Evolutionary conservation across 2,888 invertebrate species (phyloP), one percentile per base, ranked within the genome.

Genomic region (Diaprepes abbreviatus): DNA sequence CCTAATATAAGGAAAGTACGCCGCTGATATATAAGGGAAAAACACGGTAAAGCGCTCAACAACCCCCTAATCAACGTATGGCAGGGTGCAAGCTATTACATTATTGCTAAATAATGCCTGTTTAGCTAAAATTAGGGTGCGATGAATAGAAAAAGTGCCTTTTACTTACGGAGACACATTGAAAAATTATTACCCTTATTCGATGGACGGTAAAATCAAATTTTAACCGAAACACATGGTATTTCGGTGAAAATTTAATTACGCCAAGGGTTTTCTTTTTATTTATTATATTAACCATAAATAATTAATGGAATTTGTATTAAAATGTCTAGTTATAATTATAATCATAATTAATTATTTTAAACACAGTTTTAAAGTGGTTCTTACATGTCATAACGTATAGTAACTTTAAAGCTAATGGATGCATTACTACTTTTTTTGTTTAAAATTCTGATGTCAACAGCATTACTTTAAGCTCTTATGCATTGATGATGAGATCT

Each of bases 61-160:
- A 63, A 54, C 66, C 72, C 74, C 73, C 71, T 74, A 73, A 75
- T 76, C 73, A 71, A 65, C 64, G 71, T 71, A 70, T 70, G 74
- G 70, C 60, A 68, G 73, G 73, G 74, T 70, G 72, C 66, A 68
- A 74, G 74, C 74, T 50, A 75, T 75, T 73, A 75, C 73, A 73
- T 72, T 73, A 76, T 74, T 68, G 73, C 69, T 74, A 75, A 75
- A 75, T 75, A 75, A 75, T 73, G 73, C 72, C 58, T 67, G 70
- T 72, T 72, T 72, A 69, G 66, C 65, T 48, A 52, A 68, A 72
- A 72, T 72, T 72, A 65, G 67, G 71, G 71, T 70, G 66, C 59
- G 66, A 66, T 66, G 70, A 70, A 70, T 70, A 48, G 66, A 45
- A 63, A 62, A 70, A 70, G 70, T 66, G 70, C 60, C 70, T 60